Evolutionary conservation across 2,113 vertebrate genomes (phyloP).

Genomic region (Apteryx owenii): DNA sequence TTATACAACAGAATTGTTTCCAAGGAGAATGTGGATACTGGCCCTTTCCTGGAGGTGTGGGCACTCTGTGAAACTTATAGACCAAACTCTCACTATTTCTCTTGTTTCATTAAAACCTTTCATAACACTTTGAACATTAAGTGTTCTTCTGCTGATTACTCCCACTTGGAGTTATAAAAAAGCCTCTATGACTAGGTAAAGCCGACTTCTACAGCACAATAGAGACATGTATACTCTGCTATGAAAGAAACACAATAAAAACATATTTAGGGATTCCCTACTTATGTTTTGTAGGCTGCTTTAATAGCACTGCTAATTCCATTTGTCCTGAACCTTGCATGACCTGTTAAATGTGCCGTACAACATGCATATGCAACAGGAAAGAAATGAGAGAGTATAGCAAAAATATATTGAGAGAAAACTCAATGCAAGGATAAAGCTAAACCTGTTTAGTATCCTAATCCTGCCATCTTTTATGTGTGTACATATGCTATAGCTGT

Average conservation of each 20-base stretch:
- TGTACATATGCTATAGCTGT: no score
- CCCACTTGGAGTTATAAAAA: neutral
- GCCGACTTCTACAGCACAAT: neutral
- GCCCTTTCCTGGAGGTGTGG: neutral
- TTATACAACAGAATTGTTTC: neutral
- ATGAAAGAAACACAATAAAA: neutral
- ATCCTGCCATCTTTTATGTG: neutral
- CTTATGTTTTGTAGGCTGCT: neutral
- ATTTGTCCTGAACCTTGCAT: neutral
- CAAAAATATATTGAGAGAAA: neutral
- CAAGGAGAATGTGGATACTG: neutral
- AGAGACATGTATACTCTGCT: neutral
- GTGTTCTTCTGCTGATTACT: constrained; percentile 3
- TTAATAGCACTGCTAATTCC: neutral
- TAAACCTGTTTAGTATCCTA: neutral
- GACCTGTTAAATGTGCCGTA: neutral
- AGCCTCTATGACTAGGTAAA: neutral
- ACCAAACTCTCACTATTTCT: neutral
- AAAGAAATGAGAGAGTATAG: neutral
- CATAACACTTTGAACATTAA: neutral
- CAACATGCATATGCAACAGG: neutral
- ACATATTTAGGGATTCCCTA: neutral
- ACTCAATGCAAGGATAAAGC: neutral
- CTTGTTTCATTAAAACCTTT: neutral
- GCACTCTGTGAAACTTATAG: neutral